phyloP scores from a whole-genome alignment of 2,113 vertebrate genomes.

The Penelope pileata region DNA sequence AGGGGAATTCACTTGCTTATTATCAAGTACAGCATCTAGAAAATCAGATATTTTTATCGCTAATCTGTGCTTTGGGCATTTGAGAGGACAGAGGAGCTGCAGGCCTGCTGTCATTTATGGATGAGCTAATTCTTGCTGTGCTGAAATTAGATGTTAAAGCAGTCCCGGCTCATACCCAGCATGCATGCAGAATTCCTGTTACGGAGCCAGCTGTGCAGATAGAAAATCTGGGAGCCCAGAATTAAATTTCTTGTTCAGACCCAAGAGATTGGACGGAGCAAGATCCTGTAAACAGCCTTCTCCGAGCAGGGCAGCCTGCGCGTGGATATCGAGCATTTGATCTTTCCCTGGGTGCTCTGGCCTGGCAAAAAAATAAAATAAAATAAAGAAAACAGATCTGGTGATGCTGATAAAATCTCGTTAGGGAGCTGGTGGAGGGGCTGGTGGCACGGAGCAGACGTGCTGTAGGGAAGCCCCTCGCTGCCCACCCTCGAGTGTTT shows the following conservation, averaged over 20 bases:
- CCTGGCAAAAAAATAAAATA: background rate
- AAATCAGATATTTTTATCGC: constrained; percentile 53
- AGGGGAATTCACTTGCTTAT: constrained; percentile 48
- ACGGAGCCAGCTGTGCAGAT: constrained; percentile 6
- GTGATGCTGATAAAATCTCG: background rate
- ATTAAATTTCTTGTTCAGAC: constrained; percentile 12
- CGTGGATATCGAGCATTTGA: rapidly evolving
- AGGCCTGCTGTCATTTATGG: constrained; percentile 63
- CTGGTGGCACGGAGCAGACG: background rate
- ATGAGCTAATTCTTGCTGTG: constrained; percentile 63
- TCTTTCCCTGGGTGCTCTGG: background rate
- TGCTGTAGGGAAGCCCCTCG: background rate
- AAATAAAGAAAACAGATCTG: background rate
- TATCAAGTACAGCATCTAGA: constrained; percentile 42
- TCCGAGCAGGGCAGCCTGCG: background rate
- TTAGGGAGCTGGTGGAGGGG: background rate
- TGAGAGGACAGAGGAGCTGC: constrained; percentile 52
- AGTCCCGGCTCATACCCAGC: constrained; percentile 27
- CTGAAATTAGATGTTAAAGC: constrained; percentile 57
- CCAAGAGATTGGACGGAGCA: constrained; percentile 6
- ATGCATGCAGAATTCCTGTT: constrained; percentile 34
- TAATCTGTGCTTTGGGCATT: constrained; percentile 52
- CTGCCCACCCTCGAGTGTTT: constrained; percentile 50
- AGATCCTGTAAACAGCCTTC: background rate
- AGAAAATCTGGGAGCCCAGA: constrained; percentile 25